Percentiles rank a stretch among this genome's conserved stretches.
phyloP scores from a whole-genome alignment of 2,888 invertebrate genomes.

The Lasioglossum oenotherae region DNA sequence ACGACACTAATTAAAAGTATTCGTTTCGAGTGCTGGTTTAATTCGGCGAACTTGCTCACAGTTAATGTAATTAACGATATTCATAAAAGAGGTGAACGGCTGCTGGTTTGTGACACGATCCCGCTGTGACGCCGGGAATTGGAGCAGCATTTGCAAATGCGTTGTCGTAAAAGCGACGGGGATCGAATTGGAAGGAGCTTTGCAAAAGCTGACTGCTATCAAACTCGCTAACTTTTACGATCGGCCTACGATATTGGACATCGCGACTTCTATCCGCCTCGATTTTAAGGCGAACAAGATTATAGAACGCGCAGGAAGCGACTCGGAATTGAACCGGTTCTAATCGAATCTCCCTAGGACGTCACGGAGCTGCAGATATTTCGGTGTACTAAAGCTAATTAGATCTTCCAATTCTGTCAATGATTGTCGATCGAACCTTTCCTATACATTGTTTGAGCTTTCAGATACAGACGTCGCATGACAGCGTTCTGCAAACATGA shows the following conservation, averaged over 20 bases:
- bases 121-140: conserved; percentile 53
- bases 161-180: conserved; percentile 65
- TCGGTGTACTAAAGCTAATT: conserved; percentile 5
- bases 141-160: conserved; percentile 53
- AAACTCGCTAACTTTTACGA: conserved; percentile 72
- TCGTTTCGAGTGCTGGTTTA: background rate
- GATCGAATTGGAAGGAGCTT: conserved; percentile 66
- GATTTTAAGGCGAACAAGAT: conserved; percentile 40
- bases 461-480: background rate
- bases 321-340: conserved; percentile 15
- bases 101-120: background rate
- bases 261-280: conserved; percentile 39
- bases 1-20: background rate
- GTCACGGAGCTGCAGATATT: background rate
- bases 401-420: background rate
- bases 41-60: background rate
- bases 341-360: conserved; percentile 31
- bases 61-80: conserved; percentile 18
- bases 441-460: background rate
- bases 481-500: background rate
- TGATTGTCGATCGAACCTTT: background rate
- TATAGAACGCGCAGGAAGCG: conserved; percentile 24
- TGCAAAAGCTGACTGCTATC: conserved; percentile 65
- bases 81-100: conserved; percentile 12
- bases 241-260: conserved; percentile 55